phyloP scores from a whole-genome alignment of 1,140 invertebrate genomes.

The Varroa destructor region DNA sequence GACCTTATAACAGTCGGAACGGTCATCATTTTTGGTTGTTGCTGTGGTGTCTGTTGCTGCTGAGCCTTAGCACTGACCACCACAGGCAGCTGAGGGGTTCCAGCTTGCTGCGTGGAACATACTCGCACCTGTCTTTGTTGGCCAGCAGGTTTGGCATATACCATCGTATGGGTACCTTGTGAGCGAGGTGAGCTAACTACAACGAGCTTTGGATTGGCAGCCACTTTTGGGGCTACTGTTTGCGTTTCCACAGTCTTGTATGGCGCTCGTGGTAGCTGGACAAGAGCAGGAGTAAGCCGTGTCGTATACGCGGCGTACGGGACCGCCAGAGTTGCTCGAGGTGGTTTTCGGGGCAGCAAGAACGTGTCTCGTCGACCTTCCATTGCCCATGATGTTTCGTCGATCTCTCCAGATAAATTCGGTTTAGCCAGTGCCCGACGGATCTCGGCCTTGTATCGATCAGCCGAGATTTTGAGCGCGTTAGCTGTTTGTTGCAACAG shows the following conservation, averaged over 20 bases:
- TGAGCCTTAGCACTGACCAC: conserved; percentile 19
- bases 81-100: not conserved
- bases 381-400: conserved; percentile 24
- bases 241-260: conserved; percentile 21
- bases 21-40: not conserved
- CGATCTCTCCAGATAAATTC: conserved; percentile 1
- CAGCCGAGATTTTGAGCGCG: conserved; percentile 6
- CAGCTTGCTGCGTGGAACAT: not conserved
- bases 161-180: conserved; percentile 11
- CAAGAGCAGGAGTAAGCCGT: conserved; percentile 3
- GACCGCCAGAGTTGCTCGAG: not conserved
- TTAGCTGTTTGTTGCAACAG: conserved; percentile 8
- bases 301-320: conserved; percentile 23
- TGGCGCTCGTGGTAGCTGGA: not conserved
- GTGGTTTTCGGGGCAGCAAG: conserved; percentile 5
- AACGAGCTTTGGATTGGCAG: conserved; percentile 11
- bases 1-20: conserved; percentile 11
- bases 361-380: conserved; percentile 25
- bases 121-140: conserved; percentile 15
- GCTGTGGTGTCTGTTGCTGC: not conserved
- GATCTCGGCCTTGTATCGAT: conserved; percentile 26
- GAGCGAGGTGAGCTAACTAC: conserved; percentile 22
- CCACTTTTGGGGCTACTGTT: conserved; percentile 4
- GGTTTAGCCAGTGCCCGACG: conserved; percentile 12
- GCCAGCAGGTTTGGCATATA: conserved; percentile 6